Evolutionary conservation across 2,113 vertebrate species (phyloP).

Genomic region (Tinamus guttatus): DNA sequence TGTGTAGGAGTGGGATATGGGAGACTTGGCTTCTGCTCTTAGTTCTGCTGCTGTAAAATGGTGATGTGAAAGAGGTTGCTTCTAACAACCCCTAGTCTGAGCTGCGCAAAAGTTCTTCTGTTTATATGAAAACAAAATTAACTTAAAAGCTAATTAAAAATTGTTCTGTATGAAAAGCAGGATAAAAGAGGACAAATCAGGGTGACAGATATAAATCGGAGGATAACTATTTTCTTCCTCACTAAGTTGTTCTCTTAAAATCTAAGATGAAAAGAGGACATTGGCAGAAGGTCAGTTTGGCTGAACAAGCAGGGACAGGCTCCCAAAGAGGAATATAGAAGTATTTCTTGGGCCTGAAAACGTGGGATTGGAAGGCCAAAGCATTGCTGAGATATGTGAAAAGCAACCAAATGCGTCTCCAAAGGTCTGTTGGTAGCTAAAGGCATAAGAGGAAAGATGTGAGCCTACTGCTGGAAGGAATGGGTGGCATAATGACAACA

Average conservation of each 20-base stretch:
- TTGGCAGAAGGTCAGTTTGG: background rate
- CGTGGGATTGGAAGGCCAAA: background rate
- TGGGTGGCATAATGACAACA: fast-evolving
- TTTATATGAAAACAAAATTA: background rate
- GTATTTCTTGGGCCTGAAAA: fast-evolving
- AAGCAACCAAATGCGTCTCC: background rate
- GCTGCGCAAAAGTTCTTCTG: background rate
- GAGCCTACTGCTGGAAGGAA: fast-evolving
- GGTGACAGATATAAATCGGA: background rate
- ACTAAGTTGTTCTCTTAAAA: background rate
- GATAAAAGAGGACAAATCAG: background rate
- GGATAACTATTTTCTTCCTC: background rate
- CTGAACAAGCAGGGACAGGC: background rate
- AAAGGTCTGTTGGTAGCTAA: background rate
- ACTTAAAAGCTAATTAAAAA: background rate
- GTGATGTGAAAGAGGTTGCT: background rate
- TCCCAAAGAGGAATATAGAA: background rate
- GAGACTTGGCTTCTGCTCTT: background rate
- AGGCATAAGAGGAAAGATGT: fast-evolving
- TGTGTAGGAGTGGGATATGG: fast-evolving
- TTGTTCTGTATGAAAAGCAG: background rate
- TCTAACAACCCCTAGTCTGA: background rate
- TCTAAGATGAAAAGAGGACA: background rate
- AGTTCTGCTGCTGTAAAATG: background rate
- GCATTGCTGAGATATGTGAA: background rate